Evolutionary conservation across 2,797 vertebrate genomes (phyloP).

Genomic region (Gadopsis bispinosus): DNA sequence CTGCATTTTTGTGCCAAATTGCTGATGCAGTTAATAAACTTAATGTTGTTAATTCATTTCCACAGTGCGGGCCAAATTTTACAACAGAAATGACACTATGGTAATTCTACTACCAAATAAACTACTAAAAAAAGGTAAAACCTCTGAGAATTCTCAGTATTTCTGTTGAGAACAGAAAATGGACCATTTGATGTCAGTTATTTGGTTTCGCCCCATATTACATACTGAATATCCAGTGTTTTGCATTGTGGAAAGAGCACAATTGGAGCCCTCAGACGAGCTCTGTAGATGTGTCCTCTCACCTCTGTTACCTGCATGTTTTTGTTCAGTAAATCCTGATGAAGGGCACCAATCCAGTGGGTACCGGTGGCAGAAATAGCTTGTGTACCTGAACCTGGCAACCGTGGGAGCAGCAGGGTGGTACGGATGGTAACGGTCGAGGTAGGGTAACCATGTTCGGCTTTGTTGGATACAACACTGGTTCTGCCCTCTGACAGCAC

Average conservation of each 20-base stretch:
- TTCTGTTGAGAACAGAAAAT: too few species aligned
- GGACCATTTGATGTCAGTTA: too few species aligned
- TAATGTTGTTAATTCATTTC: neutral
- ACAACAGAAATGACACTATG: too few species aligned
- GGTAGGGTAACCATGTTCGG: slow-evolving; percentile 22
- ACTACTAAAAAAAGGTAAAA: too few species aligned
- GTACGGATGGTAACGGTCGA: neutral
- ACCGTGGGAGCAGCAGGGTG: slow-evolving; percentile 14
- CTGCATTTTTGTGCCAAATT: neutral
- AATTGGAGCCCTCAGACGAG: neutral
- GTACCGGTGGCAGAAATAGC: slow-evolving; percentile 16
- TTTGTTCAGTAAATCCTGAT: neutral
- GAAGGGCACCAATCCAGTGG: neutral
- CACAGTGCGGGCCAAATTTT: too few species aligned
- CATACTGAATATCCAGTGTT: too few species aligned
- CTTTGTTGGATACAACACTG: slow-evolving; percentile 9
- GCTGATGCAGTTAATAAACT: neutral
- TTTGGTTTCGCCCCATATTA: too few species aligned
- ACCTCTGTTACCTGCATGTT: slow-evolving; percentile 9
- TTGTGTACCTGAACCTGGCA: slow-evolving; percentile 27
- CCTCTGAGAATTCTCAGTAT: too few species aligned
- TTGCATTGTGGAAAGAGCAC: too few species aligned
- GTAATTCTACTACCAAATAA: too few species aligned
- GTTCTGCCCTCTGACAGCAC: slow-evolving; percentile 41
- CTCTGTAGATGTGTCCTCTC: neutral